Conservation (phyloP, 1,140 invertebrate genomes). For the Periplaneta americana region DNA sequence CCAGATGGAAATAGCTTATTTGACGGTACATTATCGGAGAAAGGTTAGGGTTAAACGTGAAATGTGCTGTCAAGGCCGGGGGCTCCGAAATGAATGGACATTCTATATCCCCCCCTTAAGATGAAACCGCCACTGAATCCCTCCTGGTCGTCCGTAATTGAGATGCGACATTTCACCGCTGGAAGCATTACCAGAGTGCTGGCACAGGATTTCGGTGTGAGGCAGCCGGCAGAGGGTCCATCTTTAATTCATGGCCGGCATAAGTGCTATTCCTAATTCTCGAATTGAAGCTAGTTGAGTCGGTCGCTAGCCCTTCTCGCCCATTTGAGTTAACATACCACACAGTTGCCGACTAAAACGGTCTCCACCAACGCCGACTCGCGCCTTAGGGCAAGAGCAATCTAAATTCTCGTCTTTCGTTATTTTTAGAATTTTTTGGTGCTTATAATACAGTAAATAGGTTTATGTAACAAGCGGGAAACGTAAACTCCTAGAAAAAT, state of each 20-base stretch:
- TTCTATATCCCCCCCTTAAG: not conserved
- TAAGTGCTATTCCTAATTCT: not conserved
- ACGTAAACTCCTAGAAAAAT: too few species aligned
- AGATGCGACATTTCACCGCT: not conserved
- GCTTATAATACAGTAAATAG: too few species aligned
- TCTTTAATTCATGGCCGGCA: not conserved
- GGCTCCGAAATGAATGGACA: not conserved
- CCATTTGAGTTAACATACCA: not conserved
- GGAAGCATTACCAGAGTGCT: not conserved
- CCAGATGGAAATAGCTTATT: too few species aligned
- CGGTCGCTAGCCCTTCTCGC: not conserved
- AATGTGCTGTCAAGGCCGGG: too few species aligned
- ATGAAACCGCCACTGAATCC: not conserved
- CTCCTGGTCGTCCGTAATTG: not conserved
- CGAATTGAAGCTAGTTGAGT: not conserved
- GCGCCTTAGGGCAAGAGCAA: not conserved
- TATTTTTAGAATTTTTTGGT: too few species aligned
- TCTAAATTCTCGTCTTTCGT: not conserved
- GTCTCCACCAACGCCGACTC: not conserved
- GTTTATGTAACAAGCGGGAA: too few species aligned
- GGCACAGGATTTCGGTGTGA: too few species aligned
- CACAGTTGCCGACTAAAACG: not conserved
- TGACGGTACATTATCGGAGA: too few species aligned
- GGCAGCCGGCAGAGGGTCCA: not conserved
- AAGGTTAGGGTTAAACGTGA: too few species aligned